Evolutionary conservation across 2,888 invertebrate species (phyloP), one percentile per base, ranked within the genome.

Genomic region (Cordilura impudica): DNA sequence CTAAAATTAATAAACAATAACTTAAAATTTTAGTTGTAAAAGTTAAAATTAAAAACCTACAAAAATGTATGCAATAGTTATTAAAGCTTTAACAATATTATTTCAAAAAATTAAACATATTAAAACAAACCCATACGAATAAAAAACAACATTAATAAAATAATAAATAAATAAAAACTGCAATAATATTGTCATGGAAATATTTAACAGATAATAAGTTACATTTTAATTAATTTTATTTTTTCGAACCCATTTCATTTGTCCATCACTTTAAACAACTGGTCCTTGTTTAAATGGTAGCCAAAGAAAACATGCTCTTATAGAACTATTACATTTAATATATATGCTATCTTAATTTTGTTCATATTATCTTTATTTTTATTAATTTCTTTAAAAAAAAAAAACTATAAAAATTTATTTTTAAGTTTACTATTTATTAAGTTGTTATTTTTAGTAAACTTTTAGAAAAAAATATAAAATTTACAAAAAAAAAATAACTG

Each of bases 61-160:
- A 18, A 21, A 66, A 4, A 35, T 47, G 35, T 29, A 51, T 61
- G 75, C 75, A 79, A 74, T 79, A 75, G 78, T 71, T 79, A 47
- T 75, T 54, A 74, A 75, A 75, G 75, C 75, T 79, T 79, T 71
- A 75, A 74, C n/a, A 51, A 54, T 69, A 69, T 75, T 49, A 75
- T 75, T 75, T 74, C 31, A 74, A 60, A 53, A 4, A 49, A 60
- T 0, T 39, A 26, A 29, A 39, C n/a, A 39, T 39, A n/a, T 5
- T 35, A 35, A 31, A 45, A 18, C 14, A 53, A 53, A 61, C 5
- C 12, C n/a, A n/a, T 19, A 35, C n/a, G 35, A 21, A 26, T 23
- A 39, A 39, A 29, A 31, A 61, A 19, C 8, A 16, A 51, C 5
- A 61, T 1, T 16, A 29, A 31, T 39, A 39, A n/a, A 21, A 43